These are phyloP conservation scores for Thunnus maccoyii DNA, from an alignment of 2,113 vertebrate genomes.

Conservation along the genomic window DNA sequence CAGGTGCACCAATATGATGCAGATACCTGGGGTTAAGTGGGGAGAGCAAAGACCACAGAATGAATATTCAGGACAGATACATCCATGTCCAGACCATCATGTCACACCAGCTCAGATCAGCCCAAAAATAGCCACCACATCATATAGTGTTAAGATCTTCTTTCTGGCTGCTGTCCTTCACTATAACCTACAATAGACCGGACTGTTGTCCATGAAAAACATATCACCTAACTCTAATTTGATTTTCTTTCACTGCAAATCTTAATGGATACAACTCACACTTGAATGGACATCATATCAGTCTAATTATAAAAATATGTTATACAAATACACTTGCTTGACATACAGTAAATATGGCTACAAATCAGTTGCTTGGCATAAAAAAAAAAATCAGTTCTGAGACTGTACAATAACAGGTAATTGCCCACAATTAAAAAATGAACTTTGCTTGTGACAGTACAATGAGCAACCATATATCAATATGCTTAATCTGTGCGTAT, in stretches of 20 bases:
- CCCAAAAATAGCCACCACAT: constrained; percentile 29
- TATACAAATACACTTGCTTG: not conserved
- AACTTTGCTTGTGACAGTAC: constrained; percentile 13
- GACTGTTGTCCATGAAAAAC: not conserved
- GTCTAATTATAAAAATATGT: not conserved
- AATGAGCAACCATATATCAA: not conserved
- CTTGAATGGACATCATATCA: not conserved
- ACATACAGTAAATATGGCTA: not conserved
- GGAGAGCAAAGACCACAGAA: constrained; percentile 36
- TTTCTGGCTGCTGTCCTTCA: constrained; percentile 4
- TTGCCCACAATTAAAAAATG: constrained; percentile 5
- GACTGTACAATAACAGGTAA: constrained; percentile 13
- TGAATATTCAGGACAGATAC: constrained; percentile 52
- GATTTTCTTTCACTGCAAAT: not conserved
- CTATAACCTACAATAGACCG: not conserved
- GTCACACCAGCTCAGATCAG: constrained; percentile 38
- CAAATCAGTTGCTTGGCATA: constrained; percentile 27
- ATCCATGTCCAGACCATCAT: constrained; percentile 27
- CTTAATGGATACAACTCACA: not conserved
- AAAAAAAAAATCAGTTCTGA: not conserved
- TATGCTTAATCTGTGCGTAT: not conserved
- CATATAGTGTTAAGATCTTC: constrained; percentile 7
- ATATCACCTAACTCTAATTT: not conserved
- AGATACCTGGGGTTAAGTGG: constrained; percentile 89
- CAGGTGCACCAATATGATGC: constrained; percentile 99